A percentile compares a stretch with the other conserved stretches of the same genome.
Evolutionary conservation across 2,888 invertebrate species (phyloP).

Genomic region (Drosophila mayaguana): DNA sequence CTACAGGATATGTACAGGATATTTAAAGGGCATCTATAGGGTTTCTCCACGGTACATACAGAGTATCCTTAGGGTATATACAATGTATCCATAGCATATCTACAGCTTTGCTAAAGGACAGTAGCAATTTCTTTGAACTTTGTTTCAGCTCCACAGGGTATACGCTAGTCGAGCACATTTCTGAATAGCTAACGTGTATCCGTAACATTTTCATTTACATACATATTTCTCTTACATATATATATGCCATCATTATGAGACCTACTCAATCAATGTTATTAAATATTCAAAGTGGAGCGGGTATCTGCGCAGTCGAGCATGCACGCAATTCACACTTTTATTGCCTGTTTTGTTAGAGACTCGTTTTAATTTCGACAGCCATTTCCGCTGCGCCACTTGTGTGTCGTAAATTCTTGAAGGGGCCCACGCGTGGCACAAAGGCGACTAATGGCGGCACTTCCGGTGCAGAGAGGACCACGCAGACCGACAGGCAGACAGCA

Average conservation of each 20-base stretch:
- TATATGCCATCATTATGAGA: background rate
- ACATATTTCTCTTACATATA: background rate
- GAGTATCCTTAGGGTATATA: too few relatives aligned
- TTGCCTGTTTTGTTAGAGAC: slow-evolving; percentile 14
- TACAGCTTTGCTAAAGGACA: too few relatives aligned
- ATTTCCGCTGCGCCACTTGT: slow-evolving; percentile 48
- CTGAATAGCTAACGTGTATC: background rate
- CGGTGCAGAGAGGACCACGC: slow-evolving; percentile 54
- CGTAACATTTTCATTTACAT: background rate
- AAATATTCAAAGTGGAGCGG: background rate
- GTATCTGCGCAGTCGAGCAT: background rate
- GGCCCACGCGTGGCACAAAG: slow-evolving; percentile 62
- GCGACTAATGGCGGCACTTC: slow-evolving; percentile 78
- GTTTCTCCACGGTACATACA: too few relatives aligned
- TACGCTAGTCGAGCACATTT: background rate
- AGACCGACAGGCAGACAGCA: slow-evolving; percentile 16
- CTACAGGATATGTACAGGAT: too few relatives aligned
- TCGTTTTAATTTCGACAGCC: slow-evolving; percentile 50
- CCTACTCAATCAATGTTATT: background rate
- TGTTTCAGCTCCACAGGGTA: background rate
- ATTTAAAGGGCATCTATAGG: too few relatives aligned
- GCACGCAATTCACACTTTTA: background rate
- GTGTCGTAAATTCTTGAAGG: slow-evolving; percentile 42
- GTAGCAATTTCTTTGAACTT: too few relatives aligned
- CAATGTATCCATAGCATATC: too few relatives aligned